Conservation (phyloP, 2,888 invertebrate genomes). For the Ametastegia equiseti region DNA sequence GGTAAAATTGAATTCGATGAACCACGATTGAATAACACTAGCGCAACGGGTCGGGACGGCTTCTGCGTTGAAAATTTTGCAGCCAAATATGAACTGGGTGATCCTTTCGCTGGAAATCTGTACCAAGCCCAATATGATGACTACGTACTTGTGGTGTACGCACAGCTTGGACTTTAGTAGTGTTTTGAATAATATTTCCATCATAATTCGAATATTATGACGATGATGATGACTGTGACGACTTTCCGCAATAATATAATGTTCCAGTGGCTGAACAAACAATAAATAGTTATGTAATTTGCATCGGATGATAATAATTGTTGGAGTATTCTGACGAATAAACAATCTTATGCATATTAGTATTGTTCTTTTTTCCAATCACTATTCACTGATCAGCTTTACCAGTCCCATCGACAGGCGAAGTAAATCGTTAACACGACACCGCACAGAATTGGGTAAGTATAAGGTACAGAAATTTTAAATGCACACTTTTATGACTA, state of each 20-base stretch:
- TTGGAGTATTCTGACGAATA: no score
- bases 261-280: background rate
- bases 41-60: constrained; percentile 78
- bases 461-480: no score
- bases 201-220: background rate
- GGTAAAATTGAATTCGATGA: constrained; percentile 79
- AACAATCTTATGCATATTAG: no score
- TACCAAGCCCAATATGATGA: constrained; percentile 93
- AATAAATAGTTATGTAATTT: background rate
- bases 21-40: constrained; percentile 78
- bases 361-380: no score
- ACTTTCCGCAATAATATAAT: background rate
- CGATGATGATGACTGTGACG: background rate
- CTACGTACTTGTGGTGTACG: constrained; percentile 91
- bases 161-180: constrained; percentile 84
- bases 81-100: constrained; percentile 87
- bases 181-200: constrained; percentile 54
- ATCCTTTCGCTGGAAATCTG: constrained; percentile 92
- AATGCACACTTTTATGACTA: no score
- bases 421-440: no score
- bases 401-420: no score
- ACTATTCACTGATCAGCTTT: no score
- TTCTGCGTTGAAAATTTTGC: constrained; percentile 87
- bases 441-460: no score
- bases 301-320: no score